Percentiles rank a stretch among this genome's conserved stretches.
phyloP scores from a whole-genome alignment of 2,888 invertebrate species.

The Leptinotarsa rubiginosa region DNA sequence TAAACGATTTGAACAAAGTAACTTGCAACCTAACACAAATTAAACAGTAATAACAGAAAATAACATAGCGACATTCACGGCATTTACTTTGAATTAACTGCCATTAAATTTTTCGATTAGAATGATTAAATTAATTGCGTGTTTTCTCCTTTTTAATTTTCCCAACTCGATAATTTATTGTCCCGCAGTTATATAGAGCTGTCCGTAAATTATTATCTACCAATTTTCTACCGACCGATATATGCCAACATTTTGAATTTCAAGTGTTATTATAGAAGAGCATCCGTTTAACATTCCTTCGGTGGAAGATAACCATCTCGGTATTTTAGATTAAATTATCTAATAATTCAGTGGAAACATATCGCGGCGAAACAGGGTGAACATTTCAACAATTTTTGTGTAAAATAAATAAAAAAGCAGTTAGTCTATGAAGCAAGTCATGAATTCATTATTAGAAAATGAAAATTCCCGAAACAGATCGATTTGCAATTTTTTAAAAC shows the following conservation, averaged over 20 bases:
- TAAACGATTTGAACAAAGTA: constrained; percentile 7
- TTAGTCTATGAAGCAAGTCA: too few relatives aligned
- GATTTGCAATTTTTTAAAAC: too few relatives aligned
- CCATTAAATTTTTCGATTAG: constrained; percentile 38
- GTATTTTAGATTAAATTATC: constrained; percentile 20
- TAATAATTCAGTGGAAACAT: constrained; percentile 16
- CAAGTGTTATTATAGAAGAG: constrained; percentile 20
- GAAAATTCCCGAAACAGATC: too few relatives aligned
- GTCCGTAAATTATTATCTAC: constrained; percentile 26
- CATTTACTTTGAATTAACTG: constrained; percentile 24
- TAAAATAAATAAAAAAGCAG: too few relatives aligned
- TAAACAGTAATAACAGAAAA: constrained; percentile 19
- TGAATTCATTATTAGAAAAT: too few relatives aligned
- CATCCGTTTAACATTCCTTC: constrained; percentile 20
- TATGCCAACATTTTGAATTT: constrained; percentile 21
- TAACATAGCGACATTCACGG: constrained; percentile 28
- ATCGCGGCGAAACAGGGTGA: constrained; percentile 10
- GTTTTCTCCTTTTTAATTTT: constrained; percentile 28
- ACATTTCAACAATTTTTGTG: neutral
- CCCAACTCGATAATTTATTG: constrained; percentile 27
- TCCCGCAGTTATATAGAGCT: constrained; percentile 21
- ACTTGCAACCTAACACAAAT: constrained; percentile 13
- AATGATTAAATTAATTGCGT: constrained; percentile 30
- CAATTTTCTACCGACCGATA: constrained; percentile 28
- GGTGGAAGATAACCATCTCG: constrained; percentile 11